Conservation (phyloP, 2,113 vertebrate species). For the Oncorhynchus mykiss region DNA sequence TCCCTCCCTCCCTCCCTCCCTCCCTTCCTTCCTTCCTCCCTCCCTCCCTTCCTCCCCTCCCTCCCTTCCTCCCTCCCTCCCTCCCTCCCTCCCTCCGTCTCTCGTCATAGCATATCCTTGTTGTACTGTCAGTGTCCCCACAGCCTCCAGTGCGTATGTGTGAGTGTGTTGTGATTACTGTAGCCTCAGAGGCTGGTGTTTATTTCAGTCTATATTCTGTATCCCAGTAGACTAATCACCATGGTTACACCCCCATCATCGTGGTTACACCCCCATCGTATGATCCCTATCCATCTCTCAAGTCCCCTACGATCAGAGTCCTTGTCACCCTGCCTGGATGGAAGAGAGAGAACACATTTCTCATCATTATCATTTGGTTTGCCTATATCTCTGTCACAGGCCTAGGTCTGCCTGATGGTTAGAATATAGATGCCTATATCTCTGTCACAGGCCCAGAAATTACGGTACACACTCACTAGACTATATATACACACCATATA, state of each 20-base stretch:
- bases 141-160: not conserved
- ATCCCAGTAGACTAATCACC: constrained; percentile 57
- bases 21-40: too few relatives aligned
- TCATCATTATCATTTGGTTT: too few relatives aligned
- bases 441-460: too few relatives aligned
- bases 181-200: constrained; percentile 30
- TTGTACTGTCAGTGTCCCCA: constrained; percentile 6
- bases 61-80: too few relatives aligned
- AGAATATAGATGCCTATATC: too few relatives aligned
- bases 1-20: too few relatives aligned
- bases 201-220: not conserved
- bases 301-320: constrained; percentile 63
- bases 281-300: constrained; percentile 63
- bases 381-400: too few relatives aligned
- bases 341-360: too few relatives aligned
- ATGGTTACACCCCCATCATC: constrained; percentile 64
- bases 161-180: not conserved
- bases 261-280: constrained; percentile 66
- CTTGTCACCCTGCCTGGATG: constrained; percentile 12
- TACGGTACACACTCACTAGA: too few relatives aligned
- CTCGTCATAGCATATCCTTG: constrained; percentile 31
- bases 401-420: too few relatives aligned
- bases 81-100: constrained; percentile 16
- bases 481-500: too few relatives aligned
- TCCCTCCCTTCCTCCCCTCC: too few relatives aligned